Evolutionary conservation across 2,888 invertebrate species (phyloP).

Genomic region (Melanostoma scalare): DNA sequence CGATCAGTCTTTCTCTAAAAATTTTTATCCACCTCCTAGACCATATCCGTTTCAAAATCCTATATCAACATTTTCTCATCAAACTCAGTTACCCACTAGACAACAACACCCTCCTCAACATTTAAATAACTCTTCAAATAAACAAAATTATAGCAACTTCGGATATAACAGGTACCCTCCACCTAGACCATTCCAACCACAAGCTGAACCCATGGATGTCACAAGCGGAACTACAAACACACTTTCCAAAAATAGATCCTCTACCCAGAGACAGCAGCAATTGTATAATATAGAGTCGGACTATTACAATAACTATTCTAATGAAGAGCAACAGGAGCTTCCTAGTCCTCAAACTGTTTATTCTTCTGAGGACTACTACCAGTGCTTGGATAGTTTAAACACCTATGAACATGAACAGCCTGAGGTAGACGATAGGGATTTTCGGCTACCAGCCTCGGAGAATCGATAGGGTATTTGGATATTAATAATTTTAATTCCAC

Average conservation of each 20-base stretch:
- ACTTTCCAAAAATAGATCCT: not conserved
- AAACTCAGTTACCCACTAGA: too few relatives aligned
- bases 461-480: constrained; percentile 60
- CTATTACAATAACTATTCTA: not conserved
- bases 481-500: constrained; percentile 44
- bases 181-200: too few relatives aligned
- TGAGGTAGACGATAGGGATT: constrained; percentile 57
- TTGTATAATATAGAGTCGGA: not conserved
- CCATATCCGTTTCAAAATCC: too few relatives aligned
- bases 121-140: too few relatives aligned
- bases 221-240: constrained; percentile 3
- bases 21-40: too few relatives aligned
- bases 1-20: too few relatives aligned
- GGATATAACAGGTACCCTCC: too few relatives aligned
- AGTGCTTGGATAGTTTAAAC: not conserved
- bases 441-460: constrained; percentile 54
- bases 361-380: not conserved
- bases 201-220: constrained; percentile 10
- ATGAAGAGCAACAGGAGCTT: not conserved
- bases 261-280: not conserved
- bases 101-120: too few relatives aligned
- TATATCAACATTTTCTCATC: too few relatives aligned
- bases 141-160: too few relatives aligned
- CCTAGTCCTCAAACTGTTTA: not conserved
- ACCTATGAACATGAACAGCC: not conserved